Evolutionary conservation across 2,113 vertebrate species (phyloP).

Genomic region (Elephas maximus): DNA sequence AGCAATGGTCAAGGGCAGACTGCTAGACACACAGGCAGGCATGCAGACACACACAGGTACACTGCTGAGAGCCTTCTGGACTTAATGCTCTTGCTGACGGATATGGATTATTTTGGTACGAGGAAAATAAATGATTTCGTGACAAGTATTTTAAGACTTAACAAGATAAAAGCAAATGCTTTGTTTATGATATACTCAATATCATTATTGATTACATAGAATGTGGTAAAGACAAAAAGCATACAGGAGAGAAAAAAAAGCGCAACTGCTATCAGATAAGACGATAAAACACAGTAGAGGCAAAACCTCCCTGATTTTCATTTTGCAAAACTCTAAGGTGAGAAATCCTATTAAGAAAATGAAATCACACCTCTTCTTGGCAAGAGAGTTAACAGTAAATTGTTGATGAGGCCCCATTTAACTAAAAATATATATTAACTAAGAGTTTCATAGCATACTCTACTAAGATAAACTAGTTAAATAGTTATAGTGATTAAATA

Average conservation of each 20-base stretch:
- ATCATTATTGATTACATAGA: conserved; percentile 13
- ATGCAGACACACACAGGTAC: background rate
- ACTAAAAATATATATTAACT: background rate
- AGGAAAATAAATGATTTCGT: background rate
- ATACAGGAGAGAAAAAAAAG: background rate
- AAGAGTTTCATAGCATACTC: background rate
- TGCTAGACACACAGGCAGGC: background rate
- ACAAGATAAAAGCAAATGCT: conserved; percentile 31
- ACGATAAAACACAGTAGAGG: background rate
- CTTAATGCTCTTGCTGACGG: background rate
- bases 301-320: background rate
- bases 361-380: background rate
- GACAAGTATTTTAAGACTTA: conserved; percentile 10
- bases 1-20: background rate
- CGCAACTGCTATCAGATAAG: background rate
- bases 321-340: background rate
- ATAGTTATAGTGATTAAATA: background rate
- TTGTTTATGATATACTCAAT: background rate
- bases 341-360: conserved; percentile 29
- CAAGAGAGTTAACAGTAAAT: conserved; percentile 40
- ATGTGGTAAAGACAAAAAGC: background rate
- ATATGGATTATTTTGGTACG: background rate
- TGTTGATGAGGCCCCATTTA: background rate
- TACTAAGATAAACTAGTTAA: background rate
- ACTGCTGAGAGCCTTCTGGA: background rate